phyloP scores from a whole-genome alignment of 2,113 vertebrate genomes.

The Alethe castanea region DNA sequence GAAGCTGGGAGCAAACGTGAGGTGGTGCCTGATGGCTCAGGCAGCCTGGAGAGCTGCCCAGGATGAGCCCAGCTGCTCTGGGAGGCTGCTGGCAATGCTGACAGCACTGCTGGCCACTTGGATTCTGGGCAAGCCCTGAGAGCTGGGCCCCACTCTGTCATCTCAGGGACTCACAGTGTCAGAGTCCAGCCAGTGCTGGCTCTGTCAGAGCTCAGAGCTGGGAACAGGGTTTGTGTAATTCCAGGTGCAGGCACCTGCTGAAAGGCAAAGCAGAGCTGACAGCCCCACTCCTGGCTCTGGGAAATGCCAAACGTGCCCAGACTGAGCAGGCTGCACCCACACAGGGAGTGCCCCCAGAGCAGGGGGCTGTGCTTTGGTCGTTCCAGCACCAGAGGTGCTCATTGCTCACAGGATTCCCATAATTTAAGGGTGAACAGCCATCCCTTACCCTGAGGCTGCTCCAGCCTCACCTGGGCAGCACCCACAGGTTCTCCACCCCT shows the following conservation, averaged over 20 bases:
- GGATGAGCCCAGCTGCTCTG: background rate
- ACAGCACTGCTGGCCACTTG: rapidly evolving
- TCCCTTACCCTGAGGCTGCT: rapidly evolving
- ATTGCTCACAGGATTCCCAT: rapidly evolving
- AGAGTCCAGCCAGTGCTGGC: background rate
- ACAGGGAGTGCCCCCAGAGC: background rate
- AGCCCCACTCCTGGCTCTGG: rapidly evolving
- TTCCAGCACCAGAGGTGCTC: background rate
- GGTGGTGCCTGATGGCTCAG: background rate
- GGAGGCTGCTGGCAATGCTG: background rate
- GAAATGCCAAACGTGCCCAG: background rate
- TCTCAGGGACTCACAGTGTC: background rate
- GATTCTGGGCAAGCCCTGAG: background rate
- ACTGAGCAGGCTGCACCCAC: background rate
- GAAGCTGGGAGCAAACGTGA: background rate
- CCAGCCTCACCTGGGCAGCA: background rate
- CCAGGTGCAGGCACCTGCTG: background rate
- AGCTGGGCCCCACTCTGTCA: background rate
- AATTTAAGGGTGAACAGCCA: background rate
- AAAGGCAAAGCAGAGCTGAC: background rate
- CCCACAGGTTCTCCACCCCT: rapidly evolving
- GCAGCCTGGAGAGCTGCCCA: background rate
- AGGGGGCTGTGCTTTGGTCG: background rate
- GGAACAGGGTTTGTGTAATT: background rate
- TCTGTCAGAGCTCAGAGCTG: rapidly evolving